These are phyloP conservation scores for Geotrypetes seraphini DNA, from an alignment of 2,797 vertebrate species.

Conservation along the genomic window DNA sequence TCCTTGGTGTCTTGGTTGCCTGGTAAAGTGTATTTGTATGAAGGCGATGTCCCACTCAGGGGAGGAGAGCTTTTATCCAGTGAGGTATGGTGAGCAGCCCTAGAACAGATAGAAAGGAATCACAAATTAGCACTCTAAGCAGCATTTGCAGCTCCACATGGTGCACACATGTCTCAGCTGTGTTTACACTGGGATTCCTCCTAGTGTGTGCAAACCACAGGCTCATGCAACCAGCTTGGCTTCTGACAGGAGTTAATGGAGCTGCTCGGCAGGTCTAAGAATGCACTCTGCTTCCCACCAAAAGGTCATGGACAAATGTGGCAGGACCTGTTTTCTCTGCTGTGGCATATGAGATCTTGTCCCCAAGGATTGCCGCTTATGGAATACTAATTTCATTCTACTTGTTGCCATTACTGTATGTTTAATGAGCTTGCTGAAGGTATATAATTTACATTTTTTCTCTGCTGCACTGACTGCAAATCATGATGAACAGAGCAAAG, in stretches of 20 bases:
- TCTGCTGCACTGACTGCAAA: too few relatives aligned
- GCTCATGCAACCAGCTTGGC: constrained; percentile 19
- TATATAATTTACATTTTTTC: too few relatives aligned
- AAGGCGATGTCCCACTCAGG: constrained; percentile 81
- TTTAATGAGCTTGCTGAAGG: too few relatives aligned
- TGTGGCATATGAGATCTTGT: too few relatives aligned
- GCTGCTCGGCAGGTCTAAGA: constrained; percentile 14
- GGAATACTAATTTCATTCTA: too few relatives aligned
- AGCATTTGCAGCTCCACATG: constrained; percentile 16
- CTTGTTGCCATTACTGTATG: too few relatives aligned
- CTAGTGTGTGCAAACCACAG: constrained; percentile 25
- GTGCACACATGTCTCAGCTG: constrained; percentile 22
- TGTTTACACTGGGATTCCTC: constrained; percentile 26
- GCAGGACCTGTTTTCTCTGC: too few relatives aligned
- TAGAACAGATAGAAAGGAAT: constrained; percentile 43
- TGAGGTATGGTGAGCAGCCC: constrained; percentile 91
- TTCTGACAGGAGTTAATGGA: constrained; percentile 10
- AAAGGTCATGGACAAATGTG: constrained; percentile 10
- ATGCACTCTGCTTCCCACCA: neutral
- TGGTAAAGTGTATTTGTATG: constrained; percentile 82
- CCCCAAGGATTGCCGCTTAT: too few relatives aligned
- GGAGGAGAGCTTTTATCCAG: constrained; percentile 96
- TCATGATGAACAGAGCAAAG: too few relatives aligned
- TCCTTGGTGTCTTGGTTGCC: constrained; percentile 81
- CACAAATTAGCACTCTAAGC: constrained; percentile 11